Conservation (phyloP, 2,888 invertebrate genomes). For the Arrhopalites spinosus region DNA sequence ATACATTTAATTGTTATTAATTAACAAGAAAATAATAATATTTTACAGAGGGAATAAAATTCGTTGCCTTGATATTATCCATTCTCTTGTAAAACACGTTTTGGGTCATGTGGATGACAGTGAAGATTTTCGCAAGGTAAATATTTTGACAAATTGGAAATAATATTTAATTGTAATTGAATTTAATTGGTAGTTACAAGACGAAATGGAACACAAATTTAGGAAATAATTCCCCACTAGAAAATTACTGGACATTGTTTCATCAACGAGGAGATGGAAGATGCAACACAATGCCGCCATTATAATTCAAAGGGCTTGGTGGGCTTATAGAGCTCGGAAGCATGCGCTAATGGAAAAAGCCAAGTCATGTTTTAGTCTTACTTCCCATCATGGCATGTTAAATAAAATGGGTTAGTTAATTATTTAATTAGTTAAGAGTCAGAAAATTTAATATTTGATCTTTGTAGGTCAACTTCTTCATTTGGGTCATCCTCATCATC, state of each 20-base stretch:
- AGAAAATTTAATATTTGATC: too few species aligned
- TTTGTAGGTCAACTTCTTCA: too few species aligned
- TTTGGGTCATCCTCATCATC: too few species aligned
- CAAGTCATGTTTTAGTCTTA: too few species aligned
- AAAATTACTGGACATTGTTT: slow-evolving; percentile 90
- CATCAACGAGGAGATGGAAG: slow-evolving; percentile 93
- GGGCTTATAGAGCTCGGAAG: slow-evolving; percentile 63
- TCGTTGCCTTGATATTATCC: slow-evolving; percentile 93
- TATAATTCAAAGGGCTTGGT: slow-evolving; percentile 79
- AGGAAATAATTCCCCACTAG: slow-evolving; percentile 95
- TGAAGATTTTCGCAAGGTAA: slow-evolving; percentile 87
- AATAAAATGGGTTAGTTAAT: too few species aligned
- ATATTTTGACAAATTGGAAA: too few species aligned
- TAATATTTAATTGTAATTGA: neutral
- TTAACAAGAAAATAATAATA: too few species aligned
- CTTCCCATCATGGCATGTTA: too few species aligned
- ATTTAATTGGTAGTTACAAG: slow-evolving; percentile 64
- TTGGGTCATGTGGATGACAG: slow-evolving; percentile 94
- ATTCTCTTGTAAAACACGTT: slow-evolving; percentile 90
- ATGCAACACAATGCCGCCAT: slow-evolving; percentile 92
- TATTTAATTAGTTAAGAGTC: too few species aligned
- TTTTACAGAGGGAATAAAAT: slow-evolving; percentile 92
- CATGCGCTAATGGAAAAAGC: neutral
- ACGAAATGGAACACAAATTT: slow-evolving; percentile 93
- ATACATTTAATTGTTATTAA: too few species aligned